A percentile compares a stretch with the other conserved stretches of the same genome.
Conservation (phyloP, 2,113 vertebrate genomes). For the Sylvilagus bachmani region DNA sequence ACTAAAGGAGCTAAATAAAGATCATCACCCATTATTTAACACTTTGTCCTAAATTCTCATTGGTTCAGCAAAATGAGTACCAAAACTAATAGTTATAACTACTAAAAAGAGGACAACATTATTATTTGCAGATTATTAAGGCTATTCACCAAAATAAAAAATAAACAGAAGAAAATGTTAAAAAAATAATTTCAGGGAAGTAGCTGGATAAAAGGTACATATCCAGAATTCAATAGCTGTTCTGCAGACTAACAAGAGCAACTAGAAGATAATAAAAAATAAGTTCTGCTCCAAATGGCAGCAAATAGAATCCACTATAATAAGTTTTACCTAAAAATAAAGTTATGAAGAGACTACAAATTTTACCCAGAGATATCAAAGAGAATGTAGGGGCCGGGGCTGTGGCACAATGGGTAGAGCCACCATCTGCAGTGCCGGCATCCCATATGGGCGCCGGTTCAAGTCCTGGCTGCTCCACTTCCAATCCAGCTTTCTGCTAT, state of each 20-base stretch:
- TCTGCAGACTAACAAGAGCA: slow-evolving; percentile 13
- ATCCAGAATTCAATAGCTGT: slow-evolving; percentile 24
- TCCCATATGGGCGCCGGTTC: too few relatives aligned
- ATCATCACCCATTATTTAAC: slow-evolving; percentile 30
- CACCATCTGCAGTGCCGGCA: too few relatives aligned
- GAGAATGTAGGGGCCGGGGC: neutral
- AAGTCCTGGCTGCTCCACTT: too few relatives aligned
- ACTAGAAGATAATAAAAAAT: neutral
- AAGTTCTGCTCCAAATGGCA: neutral
- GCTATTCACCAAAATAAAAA: slow-evolving; percentile 29
- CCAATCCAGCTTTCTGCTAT: too few relatives aligned
- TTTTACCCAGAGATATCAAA: slow-evolving; percentile 32
- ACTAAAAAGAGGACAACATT: slow-evolving; percentile 56
- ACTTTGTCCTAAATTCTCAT: neutral
- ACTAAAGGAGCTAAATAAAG: neutral
- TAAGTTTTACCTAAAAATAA: slow-evolving; percentile 49
- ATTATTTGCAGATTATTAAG: slow-evolving; percentile 36
- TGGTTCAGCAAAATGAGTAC: neutral
- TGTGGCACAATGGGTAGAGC: neutral
- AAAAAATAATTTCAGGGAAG: slow-evolving; percentile 39
- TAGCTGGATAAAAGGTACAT: slow-evolving; percentile 51
- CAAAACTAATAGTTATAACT: slow-evolving; percentile 24
- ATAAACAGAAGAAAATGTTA: neutral
- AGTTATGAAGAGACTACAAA: neutral
- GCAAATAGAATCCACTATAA: slow-evolving; percentile 49